Base-by-base conservation (phyloP, 2,888 invertebrate genomes). In the Laothoe populi region DNA sequence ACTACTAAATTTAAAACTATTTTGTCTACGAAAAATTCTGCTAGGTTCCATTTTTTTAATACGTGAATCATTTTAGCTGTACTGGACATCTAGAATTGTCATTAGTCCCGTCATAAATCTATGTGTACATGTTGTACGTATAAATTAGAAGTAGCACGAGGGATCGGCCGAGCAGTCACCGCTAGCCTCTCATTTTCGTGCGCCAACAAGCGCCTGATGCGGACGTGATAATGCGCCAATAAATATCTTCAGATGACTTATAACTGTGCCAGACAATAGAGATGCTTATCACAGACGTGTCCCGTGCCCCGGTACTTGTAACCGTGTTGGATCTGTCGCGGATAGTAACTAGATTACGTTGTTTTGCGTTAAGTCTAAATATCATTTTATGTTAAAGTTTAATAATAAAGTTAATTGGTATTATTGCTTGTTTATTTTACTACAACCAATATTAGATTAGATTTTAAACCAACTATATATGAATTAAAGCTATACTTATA, bases 171-270 rank as follows among this genome's bases (percentile, higher is more conserved):
- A 21, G 13, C 46, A 24, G 23, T 24, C 46, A 46, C 53, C 19
- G 46, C 53, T 19, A 53, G 53, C 35, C 35, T 31, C 53, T 53
- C 53, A 53, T 53, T 53, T 53, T 53, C 53, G 53, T 53, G 53
- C 53, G 31, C 31, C 53, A 53, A 35, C 40, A 63, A 59, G 62
- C 62, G 26, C 59, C 63, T 45, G 59, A 63, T 65, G 53, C 53
- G 40, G 60, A 61, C 75, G 77, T 79, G 75, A 82, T 83, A 82
- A 82, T 79, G 67, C 76, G 62, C 63, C 71, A 66, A 82, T 83
- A 83, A 83, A 83, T 83, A 81, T 73, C 59, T 24, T 53, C 53
- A 68, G 73, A 77, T 77, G 78, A 78, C 71, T 77, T 78, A 77
- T 75, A 66, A 61, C 64, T 66, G 62, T 69, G 65, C 65, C 59